A percentile compares a stretch with the other conserved stretches of the same genome.
phyloP scores from a whole-genome alignment of 1,140 invertebrate species.

The Anoplophora glabripennis region DNA sequence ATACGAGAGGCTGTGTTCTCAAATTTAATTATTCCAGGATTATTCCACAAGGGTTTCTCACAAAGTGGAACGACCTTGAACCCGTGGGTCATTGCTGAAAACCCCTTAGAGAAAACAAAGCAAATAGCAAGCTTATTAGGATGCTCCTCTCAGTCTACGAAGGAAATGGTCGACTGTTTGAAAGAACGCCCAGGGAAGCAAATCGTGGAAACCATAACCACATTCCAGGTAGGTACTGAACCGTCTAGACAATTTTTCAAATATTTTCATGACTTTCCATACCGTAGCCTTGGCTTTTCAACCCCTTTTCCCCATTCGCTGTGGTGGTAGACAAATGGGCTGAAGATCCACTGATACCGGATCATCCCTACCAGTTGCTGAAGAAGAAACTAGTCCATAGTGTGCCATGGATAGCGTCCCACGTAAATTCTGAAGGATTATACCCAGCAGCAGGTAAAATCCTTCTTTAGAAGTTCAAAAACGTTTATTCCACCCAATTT shows the following conservation, averaged over 20 bases:
- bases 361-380: conserved; percentile 54
- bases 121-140: conserved; percentile 56
- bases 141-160: conserved; percentile 50
- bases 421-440: conserved; percentile 46
- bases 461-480: not conserved
- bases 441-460: conserved; percentile 46
- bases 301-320: conserved; percentile 48
- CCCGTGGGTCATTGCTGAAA: conserved; percentile 62
- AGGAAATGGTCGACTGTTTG: conserved; percentile 57
- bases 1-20: too few species aligned
- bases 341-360: conserved; percentile 56
- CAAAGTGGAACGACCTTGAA: conserved; percentile 74
- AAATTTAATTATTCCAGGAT: too few species aligned
- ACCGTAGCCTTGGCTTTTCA: conserved; percentile 46
- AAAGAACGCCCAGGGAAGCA: conserved; percentile 51
- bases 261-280: conserved; percentile 35
- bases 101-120: conserved; percentile 54
- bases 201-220: conserved; percentile 39
- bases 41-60: conserved; percentile 71
- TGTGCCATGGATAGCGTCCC: conserved; percentile 48
- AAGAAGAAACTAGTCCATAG: conserved; percentile 45
- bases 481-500: not conserved
- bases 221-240: too few species aligned
- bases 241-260: too few species aligned
- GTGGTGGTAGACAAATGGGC: conserved; percentile 42